Percentiles rank a stretch among this genome's conserved stretches.
Conservation (phyloP, 2,113 vertebrate species). For the Beaufortia kweichowensis region DNA sequence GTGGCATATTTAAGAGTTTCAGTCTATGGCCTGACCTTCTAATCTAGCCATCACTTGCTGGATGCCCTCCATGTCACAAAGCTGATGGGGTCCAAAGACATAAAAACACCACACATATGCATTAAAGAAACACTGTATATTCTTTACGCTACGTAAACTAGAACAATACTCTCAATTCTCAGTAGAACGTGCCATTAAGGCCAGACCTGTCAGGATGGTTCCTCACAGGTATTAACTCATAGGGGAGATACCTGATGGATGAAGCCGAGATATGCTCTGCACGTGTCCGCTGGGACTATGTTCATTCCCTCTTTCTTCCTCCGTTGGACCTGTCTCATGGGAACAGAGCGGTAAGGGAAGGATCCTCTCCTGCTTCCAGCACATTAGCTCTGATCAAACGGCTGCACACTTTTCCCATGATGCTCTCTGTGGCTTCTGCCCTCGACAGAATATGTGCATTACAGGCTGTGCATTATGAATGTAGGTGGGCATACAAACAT, state of each 20-base stretch:
- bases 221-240: conserved; percentile 42
- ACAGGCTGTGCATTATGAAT: conserved; percentile 56
- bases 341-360: conserved; percentile 55
- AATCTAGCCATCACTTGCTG: neutral
- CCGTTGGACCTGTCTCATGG: conserved; percentile 41
- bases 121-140: neutral
- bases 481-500: conserved; percentile 35
- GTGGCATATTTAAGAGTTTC: neutral
- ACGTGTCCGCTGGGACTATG: conserved; percentile 52
- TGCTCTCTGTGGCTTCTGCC: conserved; percentile 30
- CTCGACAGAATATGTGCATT: conserved; percentile 57
- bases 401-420: conserved; percentile 43
- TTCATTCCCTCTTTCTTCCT: conserved; percentile 31
- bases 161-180: conserved; percentile 35
- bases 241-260: conserved; percentile 67
- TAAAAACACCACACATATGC: conserved; percentile 17
- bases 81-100: neutral
- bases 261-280: conserved; percentile 67
- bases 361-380: conserved; percentile 60
- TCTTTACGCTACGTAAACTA: neutral
- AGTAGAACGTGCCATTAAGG: conserved; percentile 38
- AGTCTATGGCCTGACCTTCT: neutral
- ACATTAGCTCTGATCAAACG: conserved; percentile 58
- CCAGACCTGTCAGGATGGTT: conserved; percentile 35
- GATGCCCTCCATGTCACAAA: conserved; percentile 1